Evolutionary conservation across 2,113 vertebrate species (phyloP).

Genomic region (Ailuropoda melanoleuca): DNA sequence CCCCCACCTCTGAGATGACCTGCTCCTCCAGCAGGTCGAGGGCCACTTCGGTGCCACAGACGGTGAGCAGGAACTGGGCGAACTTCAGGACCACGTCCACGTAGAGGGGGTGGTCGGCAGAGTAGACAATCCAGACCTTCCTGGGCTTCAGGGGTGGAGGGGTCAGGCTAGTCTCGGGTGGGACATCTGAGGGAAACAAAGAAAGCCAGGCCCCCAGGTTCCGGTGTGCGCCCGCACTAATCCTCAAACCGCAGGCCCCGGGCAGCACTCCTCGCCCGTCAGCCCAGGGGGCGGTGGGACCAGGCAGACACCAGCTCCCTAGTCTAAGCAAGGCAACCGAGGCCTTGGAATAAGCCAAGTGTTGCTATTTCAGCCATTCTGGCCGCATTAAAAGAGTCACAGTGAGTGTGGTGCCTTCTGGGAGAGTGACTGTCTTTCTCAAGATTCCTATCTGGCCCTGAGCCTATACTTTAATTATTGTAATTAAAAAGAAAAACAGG

Average conservation of each 20-base stretch:
- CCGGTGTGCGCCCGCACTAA: background rate
- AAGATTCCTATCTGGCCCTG: background rate
- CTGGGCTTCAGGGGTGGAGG: slow-evolving; percentile 74
- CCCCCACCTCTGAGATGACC: slow-evolving; percentile 88
- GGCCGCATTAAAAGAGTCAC: background rate
- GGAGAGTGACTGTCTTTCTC: background rate
- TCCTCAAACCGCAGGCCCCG: background rate
- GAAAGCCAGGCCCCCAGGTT: background rate
- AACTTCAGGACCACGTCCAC: slow-evolving; percentile 94
- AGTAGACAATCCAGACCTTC: slow-evolving; percentile 94
- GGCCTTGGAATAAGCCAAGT: background rate
- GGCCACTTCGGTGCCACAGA: slow-evolving; percentile 93
- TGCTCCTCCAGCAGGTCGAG: slow-evolving; percentile 91
- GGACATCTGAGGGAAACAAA: background rate
- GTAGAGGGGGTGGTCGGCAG: slow-evolving; percentile 93
- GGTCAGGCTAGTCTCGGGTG: accelerated
- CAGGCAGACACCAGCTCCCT: background rate
- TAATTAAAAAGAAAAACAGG: background rate
- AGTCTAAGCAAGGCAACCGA: background rate
- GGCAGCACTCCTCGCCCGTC: background rate
- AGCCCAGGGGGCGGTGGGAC: accelerated
- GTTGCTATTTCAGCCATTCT: background rate
- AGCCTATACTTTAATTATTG: background rate
- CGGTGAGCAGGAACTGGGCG: slow-evolving; percentile 90
- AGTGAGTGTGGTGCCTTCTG: background rate